A percentile compares a stretch with the other conserved stretches of the same genome.
Evolutionary conservation across 2,888 invertebrate species (phyloP).

Genomic region (Chironomus tentans): DNA sequence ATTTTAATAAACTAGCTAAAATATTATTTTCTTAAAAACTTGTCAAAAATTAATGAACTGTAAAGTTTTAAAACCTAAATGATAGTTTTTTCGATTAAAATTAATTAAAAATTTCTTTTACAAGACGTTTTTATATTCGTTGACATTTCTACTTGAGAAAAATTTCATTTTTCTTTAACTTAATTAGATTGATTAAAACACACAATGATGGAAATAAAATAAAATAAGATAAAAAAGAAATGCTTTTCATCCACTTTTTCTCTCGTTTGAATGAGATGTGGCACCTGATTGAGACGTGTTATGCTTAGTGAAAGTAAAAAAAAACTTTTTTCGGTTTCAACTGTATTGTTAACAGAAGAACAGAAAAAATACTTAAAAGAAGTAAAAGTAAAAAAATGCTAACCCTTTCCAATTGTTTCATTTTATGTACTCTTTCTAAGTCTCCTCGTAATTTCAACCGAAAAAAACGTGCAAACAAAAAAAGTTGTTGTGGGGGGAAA

Average conservation of each 20-base stretch:
- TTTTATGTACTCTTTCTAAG: no score
- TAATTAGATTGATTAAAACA: constrained; percentile 25
- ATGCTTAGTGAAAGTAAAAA: background rate
- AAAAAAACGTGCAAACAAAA: background rate
- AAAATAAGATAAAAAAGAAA: background rate
- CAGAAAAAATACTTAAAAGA: background rate
- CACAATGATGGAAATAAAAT: background rate
- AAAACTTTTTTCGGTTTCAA: background rate
- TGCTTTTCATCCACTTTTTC: background rate
- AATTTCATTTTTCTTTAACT: background rate
- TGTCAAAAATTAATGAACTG: no score
- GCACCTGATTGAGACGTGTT: background rate
- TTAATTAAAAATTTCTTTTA: no score
- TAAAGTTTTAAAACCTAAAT: no score
- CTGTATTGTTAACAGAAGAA: background rate
- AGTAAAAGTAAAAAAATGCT: background rate
- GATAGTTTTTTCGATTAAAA: no score
- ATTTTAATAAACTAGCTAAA: no score
- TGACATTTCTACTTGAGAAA: background rate
- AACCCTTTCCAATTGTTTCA: background rate
- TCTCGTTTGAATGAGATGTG: background rate
- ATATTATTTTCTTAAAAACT: no score
- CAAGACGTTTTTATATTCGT: no score
- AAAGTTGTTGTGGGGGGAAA: background rate
- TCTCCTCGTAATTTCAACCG: background rate